phyloP scores from a whole-genome alignment of 2,888 invertebrate genomes.

The Calephelis perditalis region DNA sequence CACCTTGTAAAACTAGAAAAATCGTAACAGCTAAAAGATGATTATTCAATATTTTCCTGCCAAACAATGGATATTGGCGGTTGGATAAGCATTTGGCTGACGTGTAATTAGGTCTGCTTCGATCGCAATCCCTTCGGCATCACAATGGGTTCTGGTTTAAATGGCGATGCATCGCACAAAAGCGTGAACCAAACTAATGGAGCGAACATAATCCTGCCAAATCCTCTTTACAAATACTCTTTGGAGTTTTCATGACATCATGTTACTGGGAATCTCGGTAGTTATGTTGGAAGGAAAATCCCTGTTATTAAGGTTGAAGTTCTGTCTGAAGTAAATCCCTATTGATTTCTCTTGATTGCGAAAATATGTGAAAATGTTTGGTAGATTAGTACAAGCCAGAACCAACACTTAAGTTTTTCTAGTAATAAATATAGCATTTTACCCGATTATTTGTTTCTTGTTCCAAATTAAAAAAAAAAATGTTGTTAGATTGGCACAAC shows the following conservation, averaged over 20 bases:
- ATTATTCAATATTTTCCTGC: conserved; percentile 19
- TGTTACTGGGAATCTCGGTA: conserved; percentile 15
- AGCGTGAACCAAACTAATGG: conserved; percentile 58
- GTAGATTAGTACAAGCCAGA: no score
- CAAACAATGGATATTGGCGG: conserved; percentile 21
- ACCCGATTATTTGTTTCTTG: no score
- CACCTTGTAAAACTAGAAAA: no score
- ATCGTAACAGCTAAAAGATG: no score
- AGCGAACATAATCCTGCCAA: conserved; percentile 60
- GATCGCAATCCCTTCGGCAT: conserved; percentile 41
- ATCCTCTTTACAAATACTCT: conserved; percentile 60
- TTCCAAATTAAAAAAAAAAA: no score
- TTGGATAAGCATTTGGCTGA: conserved; percentile 14
- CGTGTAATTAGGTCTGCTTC: conserved; percentile 20
- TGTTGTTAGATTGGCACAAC: no score
- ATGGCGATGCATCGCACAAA: conserved; percentile 44
- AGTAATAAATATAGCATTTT: no score
- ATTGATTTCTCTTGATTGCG: no score
- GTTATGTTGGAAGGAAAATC: conserved; percentile 12
- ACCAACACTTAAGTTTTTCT: no score
- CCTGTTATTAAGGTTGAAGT: conserved; percentile 3
- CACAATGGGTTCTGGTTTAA: conserved; percentile 48
- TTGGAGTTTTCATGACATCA: conserved; percentile 40
- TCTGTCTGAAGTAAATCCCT: no score
- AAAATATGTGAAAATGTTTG: no score